phyloP scores from a whole-genome alignment of 2,888 invertebrate species.

The Acanthopleura granulata region DNA sequence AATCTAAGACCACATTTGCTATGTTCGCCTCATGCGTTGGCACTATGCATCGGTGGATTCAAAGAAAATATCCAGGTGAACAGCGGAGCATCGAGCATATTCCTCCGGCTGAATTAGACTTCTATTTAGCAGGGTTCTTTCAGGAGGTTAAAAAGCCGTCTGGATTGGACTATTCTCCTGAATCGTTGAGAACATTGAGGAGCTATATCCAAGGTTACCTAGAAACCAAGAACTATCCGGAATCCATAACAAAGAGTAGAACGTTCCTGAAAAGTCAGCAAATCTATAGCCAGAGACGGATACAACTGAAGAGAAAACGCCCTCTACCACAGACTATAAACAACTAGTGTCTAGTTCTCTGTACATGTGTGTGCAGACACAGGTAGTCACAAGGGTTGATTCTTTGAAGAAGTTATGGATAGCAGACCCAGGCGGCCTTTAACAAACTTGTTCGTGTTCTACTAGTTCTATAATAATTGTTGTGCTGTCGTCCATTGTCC shows the following conservation, averaged over 20 bases:
- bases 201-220: conserved; percentile 3
- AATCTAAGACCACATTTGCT: background rate
- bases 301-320: background rate
- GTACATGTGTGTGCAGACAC: no score
- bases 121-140: background rate
- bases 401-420: no score
- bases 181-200: background rate
- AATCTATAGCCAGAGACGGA: background rate
- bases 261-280: background rate
- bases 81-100: background rate
- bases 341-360: no score
- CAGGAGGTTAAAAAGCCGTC: background rate
- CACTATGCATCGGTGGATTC: background rate
- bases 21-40: background rate
- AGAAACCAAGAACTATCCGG: background rate
- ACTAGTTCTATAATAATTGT: no score
- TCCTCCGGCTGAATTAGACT: conserved; percentile 1
- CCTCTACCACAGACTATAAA: no score
- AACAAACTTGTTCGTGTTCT: no score
- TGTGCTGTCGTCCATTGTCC: no score
- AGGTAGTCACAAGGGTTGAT: no score
- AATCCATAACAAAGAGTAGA: background rate
- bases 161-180: background rate
- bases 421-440: no score
- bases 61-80: background rate